These are phyloP conservation scores for Yponomeuta plumbellus DNA, from an alignment of 2,888 invertebrate species.

Conservation along the genomic window DNA sequence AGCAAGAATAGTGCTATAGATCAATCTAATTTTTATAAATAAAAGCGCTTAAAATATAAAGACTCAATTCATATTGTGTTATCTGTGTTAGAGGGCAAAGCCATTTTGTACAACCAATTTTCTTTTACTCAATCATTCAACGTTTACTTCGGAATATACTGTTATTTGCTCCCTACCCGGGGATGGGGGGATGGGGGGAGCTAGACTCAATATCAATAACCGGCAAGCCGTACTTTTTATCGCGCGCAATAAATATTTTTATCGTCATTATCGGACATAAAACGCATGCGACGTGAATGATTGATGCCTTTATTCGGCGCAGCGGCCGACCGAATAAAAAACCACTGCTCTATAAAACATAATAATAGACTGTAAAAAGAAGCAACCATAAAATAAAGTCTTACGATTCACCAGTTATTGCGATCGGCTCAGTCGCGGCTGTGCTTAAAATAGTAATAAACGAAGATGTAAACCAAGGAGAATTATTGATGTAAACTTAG, in stretches of 20 bases:
- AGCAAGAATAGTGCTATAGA: too few relatives aligned
- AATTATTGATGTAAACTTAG: too few relatives aligned
- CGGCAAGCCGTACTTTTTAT: conserved; percentile 14
- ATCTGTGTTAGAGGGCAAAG: too few relatives aligned
- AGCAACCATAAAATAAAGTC: background rate
- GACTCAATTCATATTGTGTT: too few relatives aligned
- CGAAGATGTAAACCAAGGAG: too few relatives aligned
- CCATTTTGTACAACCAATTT: too few relatives aligned
- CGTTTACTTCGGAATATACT: background rate
- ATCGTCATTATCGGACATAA: conserved; percentile 16
- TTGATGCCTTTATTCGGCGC: conserved; percentile 10
- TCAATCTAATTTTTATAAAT: too few relatives aligned
- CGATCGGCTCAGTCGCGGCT: too few relatives aligned
- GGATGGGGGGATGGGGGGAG: background rate
- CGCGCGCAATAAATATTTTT: conserved; percentile 14
- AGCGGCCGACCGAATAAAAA: background rate
- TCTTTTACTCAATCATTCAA: too few relatives aligned
- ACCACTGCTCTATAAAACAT: background rate
- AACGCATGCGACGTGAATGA: conserved; percentile 18
- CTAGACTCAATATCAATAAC: conserved; percentile 4
- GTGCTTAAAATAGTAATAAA: too few relatives aligned
- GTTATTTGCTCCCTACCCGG: background rate
- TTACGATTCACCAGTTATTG: too few relatives aligned
- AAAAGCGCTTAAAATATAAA: too few relatives aligned
- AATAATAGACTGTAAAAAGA: background rate